Evolutionary conservation across 2,113 vertebrate genomes (phyloP).

Genomic region (Rhizomys pruinosus): DNA sequence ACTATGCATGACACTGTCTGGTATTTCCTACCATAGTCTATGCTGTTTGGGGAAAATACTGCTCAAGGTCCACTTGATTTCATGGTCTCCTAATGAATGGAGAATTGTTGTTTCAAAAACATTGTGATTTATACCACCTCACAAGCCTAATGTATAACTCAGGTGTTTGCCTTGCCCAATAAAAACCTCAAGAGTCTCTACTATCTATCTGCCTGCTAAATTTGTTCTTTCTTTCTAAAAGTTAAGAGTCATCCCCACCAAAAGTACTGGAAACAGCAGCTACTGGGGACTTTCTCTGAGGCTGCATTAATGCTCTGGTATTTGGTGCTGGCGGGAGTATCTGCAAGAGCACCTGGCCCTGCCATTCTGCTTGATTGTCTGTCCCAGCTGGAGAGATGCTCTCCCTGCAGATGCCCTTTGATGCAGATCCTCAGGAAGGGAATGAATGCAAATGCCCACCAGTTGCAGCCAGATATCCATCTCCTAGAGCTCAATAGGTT

Average conservation of each 20-base stretch:
- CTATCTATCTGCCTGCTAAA: conserved; percentile 47
- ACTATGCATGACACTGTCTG: background rate
- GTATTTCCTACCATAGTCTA: conserved; percentile 19
- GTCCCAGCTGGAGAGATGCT: background rate
- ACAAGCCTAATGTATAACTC: conserved; percentile 20
- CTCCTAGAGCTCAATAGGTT: background rate
- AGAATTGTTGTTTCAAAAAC: conserved; percentile 16
- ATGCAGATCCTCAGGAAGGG: background rate
- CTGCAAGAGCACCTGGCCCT: conserved; percentile 30
- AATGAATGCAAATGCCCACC: background rate
- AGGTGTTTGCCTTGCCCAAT: conserved; percentile 24
- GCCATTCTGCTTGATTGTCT: conserved; percentile 43
- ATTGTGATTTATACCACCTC: background rate
- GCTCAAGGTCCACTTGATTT: conserved; percentile 20
- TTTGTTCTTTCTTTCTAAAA: background rate
- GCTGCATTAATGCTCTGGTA: background rate
- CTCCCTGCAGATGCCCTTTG: conserved; percentile 27
- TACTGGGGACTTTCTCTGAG: conserved; percentile 51
- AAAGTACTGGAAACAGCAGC: conserved; percentile 51
- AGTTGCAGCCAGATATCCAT: background rate
- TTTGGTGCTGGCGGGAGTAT: background rate
- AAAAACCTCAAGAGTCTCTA: conserved; percentile 43
- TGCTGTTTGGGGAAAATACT: conserved; percentile 37
- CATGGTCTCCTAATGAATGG: background rate
- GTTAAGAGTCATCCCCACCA: background rate